Base-by-base conservation (phyloP, 1,140 invertebrate genomes). In the Pogonomyrmex californicus region DNA sequence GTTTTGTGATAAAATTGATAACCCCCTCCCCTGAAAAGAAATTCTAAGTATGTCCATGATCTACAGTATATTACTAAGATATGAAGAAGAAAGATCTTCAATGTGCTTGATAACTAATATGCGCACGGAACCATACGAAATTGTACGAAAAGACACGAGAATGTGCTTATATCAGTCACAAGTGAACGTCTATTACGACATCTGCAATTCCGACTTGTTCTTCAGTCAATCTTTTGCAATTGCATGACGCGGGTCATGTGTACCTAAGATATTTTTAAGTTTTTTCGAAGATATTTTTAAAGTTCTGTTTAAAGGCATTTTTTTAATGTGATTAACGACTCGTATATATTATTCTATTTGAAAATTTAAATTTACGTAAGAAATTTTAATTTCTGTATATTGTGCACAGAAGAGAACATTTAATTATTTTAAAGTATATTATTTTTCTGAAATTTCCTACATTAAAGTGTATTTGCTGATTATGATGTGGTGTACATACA, bases 281-380 rank as follows among this genome's bases (percentile, higher is more conserved):
- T 70, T 56, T 14, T 12, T 9, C 23, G 7, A n/a, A n/a, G n/a
- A n/a, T n/a, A n/a, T n/a, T n/a, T 44, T 9, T 2, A 9, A 1
- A 41, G 6, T 36, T 0, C 1, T 33, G 1, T 23, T 23, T 23
- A 23, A 23, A 23, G 23, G 14, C 23, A 1, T 79, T 79, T 1
- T 38, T 14, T 58, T 23, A 54, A 58, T 33, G 51, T 44, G 17
- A 30, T 1, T 65, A 12, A 81, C 56, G n/a, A 70, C 44, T 70
- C 5, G 14, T 12, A 33, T n/a, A 7, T 38, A 33, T 14, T 17
- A 4, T 33, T 56, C 70, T 17, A 0, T 36, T 73, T n/a, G 58
- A 60, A 76, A 14, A 66, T 38, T n/a, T 17, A 33, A 70, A 47
- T 33, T 66, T n/a, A 41, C 51, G 70, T 54, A 54, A 54, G 30